These are phyloP conservation scores for Linepithema humile DNA, from an alignment of 1,140 invertebrate species.

Conservation along the genomic window DNA sequence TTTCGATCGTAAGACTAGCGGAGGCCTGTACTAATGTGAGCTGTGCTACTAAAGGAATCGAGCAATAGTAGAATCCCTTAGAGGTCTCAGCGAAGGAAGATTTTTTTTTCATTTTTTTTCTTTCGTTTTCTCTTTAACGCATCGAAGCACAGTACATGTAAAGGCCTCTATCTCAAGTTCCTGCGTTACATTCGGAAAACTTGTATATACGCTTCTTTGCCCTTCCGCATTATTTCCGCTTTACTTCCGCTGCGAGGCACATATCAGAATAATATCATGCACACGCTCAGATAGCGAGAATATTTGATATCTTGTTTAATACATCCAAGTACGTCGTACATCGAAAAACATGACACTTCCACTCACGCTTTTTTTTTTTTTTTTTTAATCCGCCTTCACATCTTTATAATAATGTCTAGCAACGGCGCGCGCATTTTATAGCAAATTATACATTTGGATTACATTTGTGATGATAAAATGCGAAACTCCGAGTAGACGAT, in stretches of 20 bases:
- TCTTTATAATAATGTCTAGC: conserved; percentile 14
- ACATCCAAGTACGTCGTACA: conserved; percentile 42
- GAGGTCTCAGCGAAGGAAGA: conserved; percentile 63
- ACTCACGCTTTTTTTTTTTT: conserved; percentile 17
- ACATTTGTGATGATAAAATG: conserved; percentile 67
- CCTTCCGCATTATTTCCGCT: conserved; percentile 24
- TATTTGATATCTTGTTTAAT: conserved; percentile 61
- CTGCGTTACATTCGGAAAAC: conserved; percentile 59
- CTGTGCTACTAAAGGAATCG: conserved; percentile 64
- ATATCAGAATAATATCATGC: conserved; percentile 68
- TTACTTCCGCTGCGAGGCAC: conserved; percentile 62
- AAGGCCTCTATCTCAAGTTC: conserved; percentile 75
- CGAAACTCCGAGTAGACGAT: conserved; percentile 36
- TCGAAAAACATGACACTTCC: conserved; percentile 63
- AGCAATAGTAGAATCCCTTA: conserved; percentile 56
- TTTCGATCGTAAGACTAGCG: conserved; percentile 79
- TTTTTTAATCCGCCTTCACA: not conserved
- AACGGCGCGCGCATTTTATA: conserved; percentile 37
- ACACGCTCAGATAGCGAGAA: conserved; percentile 59
- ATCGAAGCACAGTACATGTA: conserved; percentile 73
- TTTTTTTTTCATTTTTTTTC: conserved; percentile 46
- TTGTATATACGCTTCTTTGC: conserved; percentile 40
- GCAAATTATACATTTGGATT: conserved; percentile 67
- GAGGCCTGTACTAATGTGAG: conserved; percentile 77
- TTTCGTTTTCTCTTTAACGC: conserved; percentile 55